Percentiles rank a stretch among this genome's conserved stretches.
Conservation (phyloP, 2,888 invertebrate genomes). For the Chymomyza caudatula region DNA sequence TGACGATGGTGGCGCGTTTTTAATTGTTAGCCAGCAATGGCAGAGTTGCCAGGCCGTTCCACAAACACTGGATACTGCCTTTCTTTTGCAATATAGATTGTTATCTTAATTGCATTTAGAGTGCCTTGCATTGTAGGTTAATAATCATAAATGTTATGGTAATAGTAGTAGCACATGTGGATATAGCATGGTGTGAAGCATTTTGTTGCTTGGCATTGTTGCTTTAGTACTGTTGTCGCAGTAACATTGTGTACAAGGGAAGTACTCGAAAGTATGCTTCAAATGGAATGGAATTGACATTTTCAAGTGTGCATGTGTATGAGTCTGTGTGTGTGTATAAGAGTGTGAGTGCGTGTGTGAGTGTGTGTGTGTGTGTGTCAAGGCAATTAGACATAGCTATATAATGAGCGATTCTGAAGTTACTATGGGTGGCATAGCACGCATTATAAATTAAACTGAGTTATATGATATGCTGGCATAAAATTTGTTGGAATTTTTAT, state of each 20-base stretch:
- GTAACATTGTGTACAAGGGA: conserved; percentile 40
- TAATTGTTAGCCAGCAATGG: conserved; percentile 61
- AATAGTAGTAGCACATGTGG: conserved; percentile 46
- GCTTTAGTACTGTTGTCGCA: conserved; percentile 13
- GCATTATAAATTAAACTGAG: not conserved
- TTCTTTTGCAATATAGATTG: conserved; percentile 39
- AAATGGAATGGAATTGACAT: conserved; percentile 35
- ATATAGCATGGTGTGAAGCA: conserved; percentile 28
- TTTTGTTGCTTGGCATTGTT: conserved; percentile 29
- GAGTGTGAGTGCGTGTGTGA: not conserved
- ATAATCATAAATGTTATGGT: conserved; percentile 72
- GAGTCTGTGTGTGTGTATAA: too few relatives aligned
- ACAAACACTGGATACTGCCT: not conserved
- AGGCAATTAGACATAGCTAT: conserved; percentile 48
- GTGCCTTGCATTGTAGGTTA: conserved; percentile 72
- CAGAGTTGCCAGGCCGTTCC: conserved; percentile 49
- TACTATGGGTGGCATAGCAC: not conserved
- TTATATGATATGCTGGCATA: not conserved
- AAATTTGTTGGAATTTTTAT: not conserved
- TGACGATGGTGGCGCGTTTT: conserved; percentile 54
- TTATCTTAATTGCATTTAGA: conserved; percentile 72
- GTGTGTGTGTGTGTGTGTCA: conserved; percentile 11
- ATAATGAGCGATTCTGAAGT: conserved; percentile 10
- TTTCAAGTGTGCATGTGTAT: conserved; percentile 3
- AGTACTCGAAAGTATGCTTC: conserved; percentile 28